Base-by-base conservation (phyloP, 2,113 vertebrate species). In the Nanorana parkeri region DNA sequence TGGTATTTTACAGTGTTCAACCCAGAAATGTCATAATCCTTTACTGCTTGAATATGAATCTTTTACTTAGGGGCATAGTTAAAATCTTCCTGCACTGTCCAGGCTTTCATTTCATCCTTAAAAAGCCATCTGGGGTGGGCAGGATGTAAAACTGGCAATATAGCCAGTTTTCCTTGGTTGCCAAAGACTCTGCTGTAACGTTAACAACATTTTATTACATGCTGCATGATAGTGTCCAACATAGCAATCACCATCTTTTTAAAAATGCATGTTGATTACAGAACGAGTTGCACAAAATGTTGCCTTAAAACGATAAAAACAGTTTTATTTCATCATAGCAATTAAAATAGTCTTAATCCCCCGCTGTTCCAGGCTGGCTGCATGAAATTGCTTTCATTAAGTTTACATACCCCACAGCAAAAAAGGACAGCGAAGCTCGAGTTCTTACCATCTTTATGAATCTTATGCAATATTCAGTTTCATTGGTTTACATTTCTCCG, bases 341-440 rank as follows among this genome's bases (percentile, higher is more conserved):
- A 80, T 80, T 80, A 80, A 80, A 80, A 80, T 71, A 71, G 54
- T 54, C 56, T 63, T 80, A 63, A 80, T 63, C 58, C 78, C 78
- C 78, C 41, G 78, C 78, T 80, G 78, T 80, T 72, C 28, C 21
- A 71, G 19, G 63, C 28, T 80, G 77, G 67, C 17, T 63, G 58
- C 67, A 80, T 80, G 78, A 80, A 80, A 80, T 80, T 80, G 56
- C 78, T 64, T 71, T 80, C 78, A 80, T 80, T 80, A 80, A 80
- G 68, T 21, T 61, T 52, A 72, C 54, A 71, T 80, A 72, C 65
- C 78, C 78, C 52, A 69, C 52, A 72, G 67, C 67, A 68, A 61
- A 80, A 80, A 71, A 51, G 56, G 67, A 80, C 78, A 72, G 56
- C 52, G 56, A 71, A 80, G 23, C 36, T 20, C 13, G 23, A 11